Percentiles rank a stretch among this genome's conserved stretches.
These are phyloP conservation scores for Upupa epops DNA, from an alignment of 2,113 vertebrate species.

Conservation along the genomic window DNA sequence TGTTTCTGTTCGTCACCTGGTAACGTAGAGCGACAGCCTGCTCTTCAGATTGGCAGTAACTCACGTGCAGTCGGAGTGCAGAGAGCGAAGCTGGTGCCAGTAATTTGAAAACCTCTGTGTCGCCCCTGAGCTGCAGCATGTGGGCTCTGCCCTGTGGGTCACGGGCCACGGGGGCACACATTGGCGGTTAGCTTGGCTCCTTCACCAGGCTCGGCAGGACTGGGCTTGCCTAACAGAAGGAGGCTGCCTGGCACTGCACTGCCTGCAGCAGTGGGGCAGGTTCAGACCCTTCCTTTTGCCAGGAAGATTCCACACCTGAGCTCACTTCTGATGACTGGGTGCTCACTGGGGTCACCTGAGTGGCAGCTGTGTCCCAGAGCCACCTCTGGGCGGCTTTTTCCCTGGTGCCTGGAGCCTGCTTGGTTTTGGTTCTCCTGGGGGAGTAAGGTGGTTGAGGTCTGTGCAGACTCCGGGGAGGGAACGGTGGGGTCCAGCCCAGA, in stretches of 20 bases:
- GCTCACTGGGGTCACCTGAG: rapidly evolving
- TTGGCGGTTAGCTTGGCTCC: rapidly evolving
- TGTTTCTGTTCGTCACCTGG: rapidly evolving
- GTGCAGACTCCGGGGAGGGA: not conserved
- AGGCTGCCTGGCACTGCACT: rapidly evolving
- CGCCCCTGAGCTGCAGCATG: rapidly evolving
- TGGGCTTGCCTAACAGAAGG: rapidly evolving
- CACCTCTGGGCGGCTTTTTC: too few relatives aligned
- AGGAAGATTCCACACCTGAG: rapidly evolving
- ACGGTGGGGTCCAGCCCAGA: not conserved
- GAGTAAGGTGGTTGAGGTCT: rapidly evolving
- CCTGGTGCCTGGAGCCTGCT: rapidly evolving
- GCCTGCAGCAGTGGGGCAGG: not conserved
- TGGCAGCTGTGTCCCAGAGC: rapidly evolving
- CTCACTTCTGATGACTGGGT: rapidly evolving
- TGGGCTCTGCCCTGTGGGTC: rapidly evolving
- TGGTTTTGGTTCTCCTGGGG: rapidly evolving
- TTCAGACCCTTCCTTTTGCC: not conserved
- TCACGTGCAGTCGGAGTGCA: rapidly evolving
- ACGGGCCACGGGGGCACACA: rapidly evolving
- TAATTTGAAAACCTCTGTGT: too few relatives aligned
- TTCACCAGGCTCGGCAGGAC: not conserved
- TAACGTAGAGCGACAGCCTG: rapidly evolving
- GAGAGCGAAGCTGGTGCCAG: not conserved
- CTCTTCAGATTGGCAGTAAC: rapidly evolving